Base-by-base conservation (phyloP, 2,113 vertebrate genomes). In the Psittacara wagleri region DNA sequence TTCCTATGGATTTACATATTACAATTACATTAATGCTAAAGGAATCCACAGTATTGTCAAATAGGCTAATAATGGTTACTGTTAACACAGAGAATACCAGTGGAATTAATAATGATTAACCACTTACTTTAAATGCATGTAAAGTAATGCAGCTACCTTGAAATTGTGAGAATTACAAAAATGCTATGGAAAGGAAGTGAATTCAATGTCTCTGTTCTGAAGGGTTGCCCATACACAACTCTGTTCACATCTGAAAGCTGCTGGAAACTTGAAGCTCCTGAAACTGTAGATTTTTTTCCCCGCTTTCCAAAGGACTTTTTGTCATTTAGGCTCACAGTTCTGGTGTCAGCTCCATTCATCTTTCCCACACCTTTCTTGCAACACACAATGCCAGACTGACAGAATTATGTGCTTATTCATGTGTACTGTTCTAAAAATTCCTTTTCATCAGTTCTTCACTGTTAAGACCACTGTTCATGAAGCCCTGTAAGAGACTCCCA, bases 1-100 rank as follows among this genome's bases (percentile, higher is more conserved):
- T 93, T 96, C 92, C 63, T 89, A 85, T 94, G 87, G 92, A 95
- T 95, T 94, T 95, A 81, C 81, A 67, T 96, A 87, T 90, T 94
- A 90, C 88, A 96, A 95, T 94, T 88, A 73, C 83, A 86, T 94
- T 96, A 95, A 91, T 88, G 74, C 86, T 74, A 51, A 85, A 94
- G 70, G 90, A 95, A 93, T 93, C 92, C 77, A 94, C 81, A 86
- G 39, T 88, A 69, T 95, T 95, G 92, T 95, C 91, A 96, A 87
- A 94, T 75, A 95, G 82, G 89, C 92, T 96, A 92, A 94, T 92
- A 95, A 89, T 46, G 86, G 91, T 92, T 96, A 39, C 80, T 74
- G 51, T 89, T 93, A 93, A 78, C 68, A 59, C 73, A 70, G 67
- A 82, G 94, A 77, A 91, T 48, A 66, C 62, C 22, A n/a, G 13